Evolutionary conservation across 2,113 vertebrate genomes (phyloP).

Genomic region (Petroica traversi): DNA sequence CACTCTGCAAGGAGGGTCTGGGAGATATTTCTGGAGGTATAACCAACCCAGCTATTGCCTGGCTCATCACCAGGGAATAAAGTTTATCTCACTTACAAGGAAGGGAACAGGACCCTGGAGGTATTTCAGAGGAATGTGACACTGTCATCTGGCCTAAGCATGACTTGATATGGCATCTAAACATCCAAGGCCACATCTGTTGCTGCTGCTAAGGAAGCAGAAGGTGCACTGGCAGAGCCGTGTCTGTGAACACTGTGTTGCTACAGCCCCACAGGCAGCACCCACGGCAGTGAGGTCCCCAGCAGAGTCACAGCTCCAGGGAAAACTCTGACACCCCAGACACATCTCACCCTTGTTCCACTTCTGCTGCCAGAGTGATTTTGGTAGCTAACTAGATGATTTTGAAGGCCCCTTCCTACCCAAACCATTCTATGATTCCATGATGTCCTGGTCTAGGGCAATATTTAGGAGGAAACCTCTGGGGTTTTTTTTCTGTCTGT

Average conservation of each 20-base stretch:
- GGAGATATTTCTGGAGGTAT: background rate
- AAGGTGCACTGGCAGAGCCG: rapidly evolving
- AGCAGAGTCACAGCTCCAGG: background rate
- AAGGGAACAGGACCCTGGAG: background rate
- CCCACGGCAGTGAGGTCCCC: background rate
- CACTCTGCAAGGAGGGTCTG: background rate
- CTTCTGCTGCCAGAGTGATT: background rate
- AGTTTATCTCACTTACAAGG: background rate
- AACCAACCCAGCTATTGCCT: background rate
- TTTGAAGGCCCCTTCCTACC: background rate
- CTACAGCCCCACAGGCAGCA: background rate
- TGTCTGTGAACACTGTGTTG: background rate
- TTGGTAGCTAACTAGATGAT: background rate
- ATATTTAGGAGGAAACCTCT: too few relatives aligned
- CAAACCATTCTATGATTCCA: background rate
- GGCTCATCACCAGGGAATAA: background rate
- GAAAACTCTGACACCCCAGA: background rate
- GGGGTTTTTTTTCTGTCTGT: background rate
- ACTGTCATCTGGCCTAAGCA: background rate
- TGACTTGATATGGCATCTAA: background rate
- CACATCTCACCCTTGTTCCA: too few relatives aligned
- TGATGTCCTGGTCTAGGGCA: too few relatives aligned
- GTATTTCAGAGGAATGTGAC: background rate
- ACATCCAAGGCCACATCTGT: background rate
- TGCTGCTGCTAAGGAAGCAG: background rate